These are phyloP conservation scores for Diplodus puntazzo DNA, from an alignment of 2,797 vertebrate species.

Conservation along the genomic window DNA sequence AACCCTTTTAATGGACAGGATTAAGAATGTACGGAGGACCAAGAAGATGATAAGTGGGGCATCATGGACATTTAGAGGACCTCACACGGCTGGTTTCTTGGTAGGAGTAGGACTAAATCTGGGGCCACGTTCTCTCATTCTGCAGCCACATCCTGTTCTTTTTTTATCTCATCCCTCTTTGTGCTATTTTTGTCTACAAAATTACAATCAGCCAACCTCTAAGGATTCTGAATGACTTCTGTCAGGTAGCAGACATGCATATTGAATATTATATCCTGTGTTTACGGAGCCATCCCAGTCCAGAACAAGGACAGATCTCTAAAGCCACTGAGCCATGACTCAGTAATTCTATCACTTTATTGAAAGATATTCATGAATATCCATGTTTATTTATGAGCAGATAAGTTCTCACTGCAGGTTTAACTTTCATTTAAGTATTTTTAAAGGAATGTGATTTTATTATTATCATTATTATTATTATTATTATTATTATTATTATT, in stretches of 20 bases:
- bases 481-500: no score
- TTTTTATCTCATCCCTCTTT: conserved; percentile 4
- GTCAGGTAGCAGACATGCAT: conserved; percentile 17
- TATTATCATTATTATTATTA: no score
- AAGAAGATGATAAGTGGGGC: conserved; percentile 22
- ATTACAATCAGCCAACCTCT: neutral
- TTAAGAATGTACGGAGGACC: conserved; percentile 3
- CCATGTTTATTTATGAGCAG: conserved; percentile 15
- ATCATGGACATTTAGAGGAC: conserved; percentile 21
- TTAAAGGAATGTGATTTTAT: conserved; percentile 65
- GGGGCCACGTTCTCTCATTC: conserved; percentile 32
- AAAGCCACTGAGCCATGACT: neutral
- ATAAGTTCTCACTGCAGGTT: conserved; percentile 37
- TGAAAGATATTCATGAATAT: neutral
- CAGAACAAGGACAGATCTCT: neutral
- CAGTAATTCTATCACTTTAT: conserved; percentile 19
- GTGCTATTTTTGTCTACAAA: neutral
- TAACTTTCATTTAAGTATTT: conserved; percentile 70
- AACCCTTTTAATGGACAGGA: conserved; percentile 23
- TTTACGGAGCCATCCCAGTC: neutral
- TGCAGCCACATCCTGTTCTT: conserved; percentile 7
- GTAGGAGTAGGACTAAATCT: conserved; percentile 32
- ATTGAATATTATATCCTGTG: neutral
- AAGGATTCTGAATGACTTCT: neutral
- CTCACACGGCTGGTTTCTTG: neutral